Base-by-base conservation (phyloP, 1,140 invertebrate species). In the Zaprionus africanus region DNA sequence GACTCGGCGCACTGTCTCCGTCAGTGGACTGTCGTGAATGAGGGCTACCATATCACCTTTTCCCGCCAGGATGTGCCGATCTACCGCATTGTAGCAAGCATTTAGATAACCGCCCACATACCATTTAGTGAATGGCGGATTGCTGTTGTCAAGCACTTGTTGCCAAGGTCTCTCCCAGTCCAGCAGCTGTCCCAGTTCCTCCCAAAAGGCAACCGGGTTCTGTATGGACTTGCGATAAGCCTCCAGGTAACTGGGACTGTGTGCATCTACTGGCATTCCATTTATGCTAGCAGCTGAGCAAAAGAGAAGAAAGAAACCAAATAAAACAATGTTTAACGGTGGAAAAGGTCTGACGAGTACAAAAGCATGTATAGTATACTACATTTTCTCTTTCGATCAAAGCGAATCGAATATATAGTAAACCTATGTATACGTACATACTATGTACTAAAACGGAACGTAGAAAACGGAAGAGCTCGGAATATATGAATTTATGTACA, bases 71-170 rank as follows among this genome's bases (percentile, higher is more conserved):
- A 99, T 96, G 93, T 99, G 98, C 6, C 98, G 94, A 92, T 99
- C 98, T 3, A 99, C 93, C 1, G 97, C 96, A 93, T 99, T 99
- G 94, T 98, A 97, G 92, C 97, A 98, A 1, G 97, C 97, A 79
- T 98, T 99, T 82, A 98, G 92, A 93, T 98, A 96, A 5, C 98
- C 98, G 2, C 97, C 98, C 1, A 96, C 95, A 93, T 94, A 97
- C 98, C 98, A 99, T 95, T 97, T 97, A 11, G 97, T 97, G 81
- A 98, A 98, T 1, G 97, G 97, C 22, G 95, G 94, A 81, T 97
- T 95, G 13, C 95, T 95, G 80, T 97, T 95, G 82, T 99, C 98
- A 61, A 99, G 81, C 5, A 99, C 97, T 91, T 95, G 95, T 12
- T 90, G 66, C 96, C 97, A 98, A 0, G 96, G 96, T 80, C 96